A percentile compares a stretch with the other conserved stretches of the same genome.
These are phyloP conservation scores for Sesia bembeciformis DNA, from an alignment of 2,888 invertebrate genomes.

Conservation along the genomic window DNA sequence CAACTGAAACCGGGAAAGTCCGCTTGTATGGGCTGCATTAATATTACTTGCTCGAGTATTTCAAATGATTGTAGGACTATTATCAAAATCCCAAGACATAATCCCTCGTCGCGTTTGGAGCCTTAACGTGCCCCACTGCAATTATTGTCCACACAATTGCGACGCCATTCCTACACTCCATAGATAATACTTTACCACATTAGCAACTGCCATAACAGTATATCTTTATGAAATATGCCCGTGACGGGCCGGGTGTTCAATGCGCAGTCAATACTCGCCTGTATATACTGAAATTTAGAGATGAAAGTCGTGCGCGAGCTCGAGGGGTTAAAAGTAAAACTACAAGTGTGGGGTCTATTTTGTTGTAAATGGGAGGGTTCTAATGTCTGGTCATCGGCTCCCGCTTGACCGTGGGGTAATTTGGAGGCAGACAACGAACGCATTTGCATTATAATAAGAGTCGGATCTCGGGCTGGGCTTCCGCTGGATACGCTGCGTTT, in stretches of 20 bases:
- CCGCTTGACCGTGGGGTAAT: slow-evolving; percentile 70
- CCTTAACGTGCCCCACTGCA: slow-evolving; percentile 42
- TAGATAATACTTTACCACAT: slow-evolving; percentile 46
- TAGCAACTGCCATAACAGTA: slow-evolving; percentile 62
- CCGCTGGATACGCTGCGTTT: slow-evolving; percentile 61
- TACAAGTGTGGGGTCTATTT: slow-evolving; percentile 38
- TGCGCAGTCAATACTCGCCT: slow-evolving; percentile 22
- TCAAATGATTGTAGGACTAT: slow-evolving; percentile 16
- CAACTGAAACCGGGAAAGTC: too few species aligned
- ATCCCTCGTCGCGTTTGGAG: slow-evolving; percentile 39
- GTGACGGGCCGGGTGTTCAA: slow-evolving; percentile 23
- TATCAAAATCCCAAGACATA: slow-evolving; percentile 53
- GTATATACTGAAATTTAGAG: not conserved
- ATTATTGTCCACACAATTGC: slow-evolving; percentile 65
- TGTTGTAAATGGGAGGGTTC: slow-evolving; percentile 63
- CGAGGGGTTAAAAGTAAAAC: slow-evolving; percentile 3
- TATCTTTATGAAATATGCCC: slow-evolving; percentile 63
- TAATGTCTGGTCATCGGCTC: slow-evolving; percentile 64
- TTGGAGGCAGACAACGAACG: slow-evolving; percentile 70
- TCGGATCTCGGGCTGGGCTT: slow-evolving; percentile 52
- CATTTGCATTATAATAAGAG: slow-evolving; percentile 70
- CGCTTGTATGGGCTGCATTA: too few species aligned
- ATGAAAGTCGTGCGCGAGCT: slow-evolving; percentile 24
- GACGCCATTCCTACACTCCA: slow-evolving; percentile 43
- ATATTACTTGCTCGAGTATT: not conserved